These are phyloP conservation scores for Tethea ocularis DNA, from an alignment of 2,888 invertebrate species.

Conservation along the genomic window DNA sequence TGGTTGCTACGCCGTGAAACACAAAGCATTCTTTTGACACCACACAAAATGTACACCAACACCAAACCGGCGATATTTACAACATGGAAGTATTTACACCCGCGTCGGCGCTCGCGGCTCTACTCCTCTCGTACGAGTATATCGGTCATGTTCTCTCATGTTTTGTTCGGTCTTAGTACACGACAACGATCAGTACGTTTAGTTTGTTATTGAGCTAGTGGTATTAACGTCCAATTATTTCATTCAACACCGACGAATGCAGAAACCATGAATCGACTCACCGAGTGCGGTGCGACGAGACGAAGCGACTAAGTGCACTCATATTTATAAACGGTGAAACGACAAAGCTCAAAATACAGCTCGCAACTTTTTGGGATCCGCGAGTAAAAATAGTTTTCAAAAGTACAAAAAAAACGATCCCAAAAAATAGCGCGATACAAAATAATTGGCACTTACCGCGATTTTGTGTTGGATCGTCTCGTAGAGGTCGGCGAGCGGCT, in stretches of 20 bases:
- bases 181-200: constrained; percentile 34
- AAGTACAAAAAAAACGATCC: background rate
- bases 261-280: constrained; percentile 16
- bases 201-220: constrained; percentile 36
- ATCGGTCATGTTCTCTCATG: too few relatives aligned
- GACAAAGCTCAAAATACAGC: constrained; percentile 21
- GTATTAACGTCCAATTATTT: constrained; percentile 12
- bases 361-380: constrained; percentile 4
- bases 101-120: constrained; percentile 13
- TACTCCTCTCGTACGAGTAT: too few relatives aligned
- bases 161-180: constrained; percentile 14
- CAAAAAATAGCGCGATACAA: background rate
- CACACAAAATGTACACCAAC: constrained; percentile 37
- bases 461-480: constrained; percentile 45
- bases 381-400: too few relatives aligned
- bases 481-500: constrained; percentile 39
- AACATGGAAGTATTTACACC: constrained; percentile 32
- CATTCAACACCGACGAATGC: constrained; percentile 20
- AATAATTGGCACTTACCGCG: constrained; percentile 44
- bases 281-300: constrained; percentile 32
- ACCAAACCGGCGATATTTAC: constrained; percentile 43
- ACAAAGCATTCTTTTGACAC: constrained; percentile 50
- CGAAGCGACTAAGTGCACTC: constrained; percentile 45
- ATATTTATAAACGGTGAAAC: constrained; percentile 50
- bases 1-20: constrained; percentile 44